Evolutionary conservation across 2,888 invertebrate genomes (phyloP).

Genomic region (Phortica magna): DNA sequence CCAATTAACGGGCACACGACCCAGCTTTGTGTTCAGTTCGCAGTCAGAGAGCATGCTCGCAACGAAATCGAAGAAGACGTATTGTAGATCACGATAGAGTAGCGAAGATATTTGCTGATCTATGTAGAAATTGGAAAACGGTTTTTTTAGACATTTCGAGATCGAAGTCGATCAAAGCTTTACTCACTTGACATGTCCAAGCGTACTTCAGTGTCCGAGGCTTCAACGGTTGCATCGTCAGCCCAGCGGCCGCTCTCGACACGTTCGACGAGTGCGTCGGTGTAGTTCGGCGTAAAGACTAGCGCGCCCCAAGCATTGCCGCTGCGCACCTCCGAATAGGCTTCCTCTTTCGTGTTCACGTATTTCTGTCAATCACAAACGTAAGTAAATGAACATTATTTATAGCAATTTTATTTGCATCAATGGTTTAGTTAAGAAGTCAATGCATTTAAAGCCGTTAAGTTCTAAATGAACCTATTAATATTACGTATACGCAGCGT

Average conservation of each 20-base stretch:
- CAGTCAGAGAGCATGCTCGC: constrained; percentile 82
- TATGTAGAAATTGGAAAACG: constrained; percentile 71
- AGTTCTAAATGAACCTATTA: neutral
- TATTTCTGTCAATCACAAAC: constrained; percentile 77
- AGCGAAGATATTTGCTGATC: constrained; percentile 94
- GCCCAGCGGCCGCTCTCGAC: constrained; percentile 82
- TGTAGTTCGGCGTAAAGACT: constrained; percentile 87
- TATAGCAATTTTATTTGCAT: neutral
- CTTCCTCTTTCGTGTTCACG: constrained; percentile 81
- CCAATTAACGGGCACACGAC: constrained; percentile 80
- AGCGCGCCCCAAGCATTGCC: constrained; percentile 89
- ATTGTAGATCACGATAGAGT: constrained; percentile 85
- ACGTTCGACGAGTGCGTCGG: constrained; percentile 82
- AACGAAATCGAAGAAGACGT: constrained; percentile 86
- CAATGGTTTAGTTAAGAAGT: constrained; percentile 34
- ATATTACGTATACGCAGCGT: neutral
- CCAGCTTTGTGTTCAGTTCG: constrained; percentile 82
- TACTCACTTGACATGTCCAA: constrained; percentile 91
- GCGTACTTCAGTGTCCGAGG: constrained; percentile 84
- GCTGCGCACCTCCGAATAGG: constrained; percentile 82
- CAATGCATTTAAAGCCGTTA: constrained; percentile 32
- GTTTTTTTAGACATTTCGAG: neutral
- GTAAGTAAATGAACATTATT: neutral
- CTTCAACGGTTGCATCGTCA: constrained; percentile 80
- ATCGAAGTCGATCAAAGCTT: neutral